Base-by-base conservation (phyloP, 2,113 vertebrate genomes). In the Phrynosoma blainvillii region DNA sequence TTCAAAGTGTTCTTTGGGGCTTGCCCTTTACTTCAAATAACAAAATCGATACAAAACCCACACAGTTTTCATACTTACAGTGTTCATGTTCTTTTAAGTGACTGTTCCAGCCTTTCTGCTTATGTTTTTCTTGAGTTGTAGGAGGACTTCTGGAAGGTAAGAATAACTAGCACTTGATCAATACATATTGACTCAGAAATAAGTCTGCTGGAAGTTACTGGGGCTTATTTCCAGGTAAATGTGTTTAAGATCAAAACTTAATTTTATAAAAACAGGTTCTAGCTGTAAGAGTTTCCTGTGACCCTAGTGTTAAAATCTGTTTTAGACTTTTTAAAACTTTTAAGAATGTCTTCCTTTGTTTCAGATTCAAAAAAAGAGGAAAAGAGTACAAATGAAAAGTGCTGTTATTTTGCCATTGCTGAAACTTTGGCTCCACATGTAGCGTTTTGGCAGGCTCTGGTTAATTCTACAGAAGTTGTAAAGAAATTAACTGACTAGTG, bases 401-500 rank as follows among this genome's bases (percentile, higher is more conserved):
- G 21, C 77, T 88, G 90, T 90, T 89, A 84, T 92, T 84, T 94
- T 91, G 89, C 62, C 75, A 56, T 93, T 23, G 79, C 86, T 0
- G 84, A 92, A 88, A 82, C 79, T 89, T 92, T 95, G 95, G 91
- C 93, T 92, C 79, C 84, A 82, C 81, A 42, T 0, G 0, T 75
- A 79, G 84, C 54, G 82, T 92, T 90, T 91, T 93, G 95, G 95
- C 94, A 89, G 89, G 79, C 40, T 40, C 42, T 20, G 56, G 74
- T 86, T 91, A 89, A 92, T 88, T 54, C 88, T 92, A 93, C 90
- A 87, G 89, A 89, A 88, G 92, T 92, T 94, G 92, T 94, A 94
- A 95, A 93, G 90, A 68, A 87, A 92, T 89, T 83, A 90, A 93
- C 91, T 84, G 91, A 93, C 92, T 93, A 85, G 62, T 84, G 87